Base-by-base conservation (phyloP, 2,888 invertebrate genomes). In the Machimus atricapillus region DNA sequence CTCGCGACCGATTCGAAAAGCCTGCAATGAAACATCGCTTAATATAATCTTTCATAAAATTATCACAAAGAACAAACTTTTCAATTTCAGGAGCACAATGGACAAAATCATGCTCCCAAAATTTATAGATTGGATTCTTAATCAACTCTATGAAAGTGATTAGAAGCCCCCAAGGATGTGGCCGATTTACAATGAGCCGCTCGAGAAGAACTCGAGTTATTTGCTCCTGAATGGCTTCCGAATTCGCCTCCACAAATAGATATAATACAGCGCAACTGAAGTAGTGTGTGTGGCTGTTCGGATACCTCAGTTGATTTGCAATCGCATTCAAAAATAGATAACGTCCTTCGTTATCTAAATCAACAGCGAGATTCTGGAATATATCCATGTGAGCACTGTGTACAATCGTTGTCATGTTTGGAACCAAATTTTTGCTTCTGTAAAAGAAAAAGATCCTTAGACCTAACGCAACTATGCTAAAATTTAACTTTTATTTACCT, bases 321-420 rank as follows among this genome's bases (percentile, higher is more conserved):
- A 99, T 98, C 1, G 99, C 98, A 92, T 99, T 99, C 91, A 99
- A 94, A 93, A 99, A 99, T 90, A 99, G 93, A 92, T 99, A 99
- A 78, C 94, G 93, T 92, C 99, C 99, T 94, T 99, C 99, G 14
- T 97, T 98, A 92, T 99, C 99, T 89, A 99, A 95, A 93, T 99
- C 98, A 0, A 99, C 99, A 0, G 98, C 98, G 90, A 99, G 94
- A 93, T 99, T 99, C 93, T 99, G 99, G 94, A 99, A 99, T 90
- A 99, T 99, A 92, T 99, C 99, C 99, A 99, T 99, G 92, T 98
- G 99, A 0, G 99, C 97, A 46, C 98, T 98, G 92, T 99, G 99
- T 1, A 98, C 97, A 89, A 99, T 99, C n/a, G 98, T 99, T 76
- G 97, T 96, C 96, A 98, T 98, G 91, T 97, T 98, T 0, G 99